A percentile compares a stretch with the other conserved stretches of the same genome.
Evolutionary conservation across 2,113 vertebrate species (phyloP).

Genomic region (Ibidorhyncha struthersii): DNA sequence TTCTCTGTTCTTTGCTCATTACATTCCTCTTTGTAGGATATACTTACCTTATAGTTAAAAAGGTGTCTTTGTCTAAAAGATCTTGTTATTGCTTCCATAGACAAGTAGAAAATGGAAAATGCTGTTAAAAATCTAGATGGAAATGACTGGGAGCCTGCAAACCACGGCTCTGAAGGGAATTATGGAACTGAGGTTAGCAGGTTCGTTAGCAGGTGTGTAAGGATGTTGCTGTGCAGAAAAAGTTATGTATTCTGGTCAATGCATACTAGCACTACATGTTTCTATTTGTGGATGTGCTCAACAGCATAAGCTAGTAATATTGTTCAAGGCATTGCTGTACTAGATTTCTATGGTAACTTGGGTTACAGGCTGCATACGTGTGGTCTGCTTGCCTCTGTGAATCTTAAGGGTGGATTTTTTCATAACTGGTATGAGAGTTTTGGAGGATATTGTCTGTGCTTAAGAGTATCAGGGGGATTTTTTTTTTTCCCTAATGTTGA

Average conservation of each 20-base stretch:
- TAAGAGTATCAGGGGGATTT: background rate
- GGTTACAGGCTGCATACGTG: background rate
- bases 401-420: background rate
- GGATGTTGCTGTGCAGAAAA: background rate
- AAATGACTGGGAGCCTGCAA: background rate
- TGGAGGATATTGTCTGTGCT: background rate
- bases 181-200: background rate
- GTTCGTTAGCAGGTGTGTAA: background rate
- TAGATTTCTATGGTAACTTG: background rate
- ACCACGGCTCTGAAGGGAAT: background rate
- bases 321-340: background rate
- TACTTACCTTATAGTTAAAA: background rate
- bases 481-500: accelerated
- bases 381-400: background rate
- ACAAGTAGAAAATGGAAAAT: background rate
- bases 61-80: background rate
- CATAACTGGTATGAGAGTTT: background rate
- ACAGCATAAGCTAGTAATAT: background rate
- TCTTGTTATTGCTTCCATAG: background rate
- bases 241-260: background rate
- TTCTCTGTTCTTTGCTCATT: background rate
- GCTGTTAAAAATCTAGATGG: background rate
- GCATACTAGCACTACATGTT: accelerated
- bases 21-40: background rate
- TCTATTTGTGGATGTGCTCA: background rate